phyloP scores from a whole-genome alignment of 2,113 vertebrate genomes.

The Zosterops lateralis region DNA sequence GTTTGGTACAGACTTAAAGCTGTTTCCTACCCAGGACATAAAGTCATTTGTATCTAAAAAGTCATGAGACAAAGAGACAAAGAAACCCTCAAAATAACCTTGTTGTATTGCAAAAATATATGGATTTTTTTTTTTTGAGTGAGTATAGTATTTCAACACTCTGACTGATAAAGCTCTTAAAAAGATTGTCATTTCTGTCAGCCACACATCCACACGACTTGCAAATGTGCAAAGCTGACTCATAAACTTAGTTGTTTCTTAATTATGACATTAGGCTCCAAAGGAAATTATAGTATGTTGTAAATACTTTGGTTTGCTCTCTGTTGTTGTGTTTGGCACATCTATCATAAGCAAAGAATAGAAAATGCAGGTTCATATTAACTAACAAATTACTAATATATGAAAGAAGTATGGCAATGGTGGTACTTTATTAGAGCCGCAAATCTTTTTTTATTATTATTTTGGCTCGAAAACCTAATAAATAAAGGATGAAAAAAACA shows the following conservation, averaged over 20 bases:
- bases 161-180: not conserved
- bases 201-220: not conserved
- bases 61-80: not conserved
- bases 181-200: not conserved
- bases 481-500: conserved; percentile 56
- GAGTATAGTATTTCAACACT: not conserved
- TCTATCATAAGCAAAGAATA: conserved; percentile 30
- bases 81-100: not conserved
- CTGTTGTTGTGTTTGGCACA: conserved; percentile 17
- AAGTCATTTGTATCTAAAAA: not conserved
- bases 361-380: conserved; percentile 44
- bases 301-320: conserved; percentile 53
- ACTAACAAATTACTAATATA: conserved; percentile 38
- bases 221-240: not conserved
- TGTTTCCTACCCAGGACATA: not conserved
- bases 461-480: conserved; percentile 12
- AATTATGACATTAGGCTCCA: not conserved
- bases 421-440: conserved; percentile 15
- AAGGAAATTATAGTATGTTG: not conserved
- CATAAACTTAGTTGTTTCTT: conserved; percentile 5
- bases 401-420: conserved; percentile 41
- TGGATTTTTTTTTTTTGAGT: not conserved
- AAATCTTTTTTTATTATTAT: conserved; percentile 55
- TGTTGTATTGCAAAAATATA: not conserved
- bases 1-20: not conserved